phyloP scores from a whole-genome alignment of 2,888 invertebrate species.

The Brachyptera risi region DNA sequence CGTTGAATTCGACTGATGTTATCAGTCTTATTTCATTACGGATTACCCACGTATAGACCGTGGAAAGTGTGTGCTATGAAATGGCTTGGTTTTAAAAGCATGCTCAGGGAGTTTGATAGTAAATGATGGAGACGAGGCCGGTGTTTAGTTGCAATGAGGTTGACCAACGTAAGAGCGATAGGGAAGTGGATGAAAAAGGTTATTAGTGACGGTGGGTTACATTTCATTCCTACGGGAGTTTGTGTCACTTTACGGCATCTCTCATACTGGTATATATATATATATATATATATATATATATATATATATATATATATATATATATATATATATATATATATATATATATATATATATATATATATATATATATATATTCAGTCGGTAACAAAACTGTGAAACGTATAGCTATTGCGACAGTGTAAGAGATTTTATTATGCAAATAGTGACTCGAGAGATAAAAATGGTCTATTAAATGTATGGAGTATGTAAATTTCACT shows the following conservation, averaged over 20 bases:
- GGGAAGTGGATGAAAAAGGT: slow-evolving; percentile 25
- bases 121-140: slow-evolving; percentile 3
- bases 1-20: slow-evolving; percentile 10
- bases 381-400: too few species aligned
- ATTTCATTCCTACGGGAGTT: slow-evolving; percentile 23
- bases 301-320: too few species aligned
- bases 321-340: too few species aligned
- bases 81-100: slow-evolving; percentile 5
- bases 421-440: background rate
- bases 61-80: background rate
- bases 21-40: slow-evolving; percentile 16
- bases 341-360: too few species aligned
- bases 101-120: background rate
- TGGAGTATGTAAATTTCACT: background rate
- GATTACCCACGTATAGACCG: slow-evolving; percentile 16
- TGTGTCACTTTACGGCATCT: background rate
- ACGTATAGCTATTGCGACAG: too few species aligned
- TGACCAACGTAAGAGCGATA: background rate
- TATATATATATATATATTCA: too few species aligned
- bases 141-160: slow-evolving; percentile 3
- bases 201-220: slow-evolving; percentile 28
- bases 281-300: too few species aligned
- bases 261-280: too few species aligned
- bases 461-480: background rate
- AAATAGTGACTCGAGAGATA: background rate